phyloP scores from a whole-genome alignment of 2,797 vertebrate species.

The Sebastes jordani region DNA sequence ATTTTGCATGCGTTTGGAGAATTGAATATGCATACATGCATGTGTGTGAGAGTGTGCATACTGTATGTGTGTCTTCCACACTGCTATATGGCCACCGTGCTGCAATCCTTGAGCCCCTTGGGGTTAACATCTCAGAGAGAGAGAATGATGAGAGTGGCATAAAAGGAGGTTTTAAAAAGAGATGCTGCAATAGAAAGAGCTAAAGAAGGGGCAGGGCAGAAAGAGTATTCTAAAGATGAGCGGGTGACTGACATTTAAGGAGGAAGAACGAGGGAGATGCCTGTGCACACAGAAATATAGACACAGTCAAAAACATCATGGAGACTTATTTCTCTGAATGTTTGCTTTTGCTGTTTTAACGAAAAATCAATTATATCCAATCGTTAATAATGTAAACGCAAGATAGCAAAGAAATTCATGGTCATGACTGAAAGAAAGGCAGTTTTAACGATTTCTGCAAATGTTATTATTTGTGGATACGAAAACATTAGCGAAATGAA shows the following conservation, averaged over 20 bases:
- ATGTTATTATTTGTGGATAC: slow-evolving; percentile 1
- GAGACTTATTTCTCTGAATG: background rate
- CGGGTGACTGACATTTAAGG: slow-evolving; percentile 38
- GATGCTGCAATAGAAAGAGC: slow-evolving; percentile 32
- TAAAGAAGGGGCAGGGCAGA: slow-evolving; percentile 11
- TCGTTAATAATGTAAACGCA: background rate
- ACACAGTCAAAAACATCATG: background rate
- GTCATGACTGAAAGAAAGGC: background rate
- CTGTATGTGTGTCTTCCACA: background rate
- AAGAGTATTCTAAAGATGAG: slow-evolving; percentile 26
- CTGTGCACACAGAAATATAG: background rate
- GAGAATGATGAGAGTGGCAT: slow-evolving; percentile 25
- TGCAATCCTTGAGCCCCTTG: slow-evolving; percentile 31
- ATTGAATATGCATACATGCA: background rate
- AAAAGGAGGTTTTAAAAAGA: slow-evolving; percentile 39
- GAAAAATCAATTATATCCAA: background rate
- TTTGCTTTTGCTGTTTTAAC: background rate
- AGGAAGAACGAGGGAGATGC: background rate
- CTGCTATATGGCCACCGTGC: slow-evolving; percentile 36
- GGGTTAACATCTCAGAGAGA: slow-evolving; percentile 39
- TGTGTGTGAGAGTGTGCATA: background rate
- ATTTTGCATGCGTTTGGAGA: background rate
- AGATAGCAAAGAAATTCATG: background rate
- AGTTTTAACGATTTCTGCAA: background rate
- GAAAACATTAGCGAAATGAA: slow-evolving; percentile 15